Evolutionary conservation across 2,113 vertebrate species (phyloP).

Genomic region (Paramormyrops kingsleyae): DNA sequence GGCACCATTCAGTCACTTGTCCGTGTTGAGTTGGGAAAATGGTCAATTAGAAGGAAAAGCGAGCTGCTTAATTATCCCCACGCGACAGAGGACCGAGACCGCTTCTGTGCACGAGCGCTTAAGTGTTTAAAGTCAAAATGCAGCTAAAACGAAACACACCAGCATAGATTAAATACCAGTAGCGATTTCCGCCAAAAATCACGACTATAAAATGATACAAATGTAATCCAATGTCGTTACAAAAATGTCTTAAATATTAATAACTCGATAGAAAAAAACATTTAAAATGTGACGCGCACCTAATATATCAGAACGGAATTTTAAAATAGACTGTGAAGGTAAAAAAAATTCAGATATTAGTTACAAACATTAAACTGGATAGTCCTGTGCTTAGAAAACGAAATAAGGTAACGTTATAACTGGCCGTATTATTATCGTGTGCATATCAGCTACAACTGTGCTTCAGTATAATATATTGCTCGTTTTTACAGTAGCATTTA

Average conservation of each 20-base stretch:
- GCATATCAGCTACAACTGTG: slow-evolving; percentile 4
- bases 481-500: slow-evolving; percentile 10
- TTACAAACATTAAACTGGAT: background rate
- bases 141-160: background rate
- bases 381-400: slow-evolving; percentile 1
- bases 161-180: background rate
- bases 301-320: background rate
- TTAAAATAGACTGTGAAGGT: background rate
- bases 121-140: background rate
- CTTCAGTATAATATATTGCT: slow-evolving; percentile 12
- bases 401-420: background rate
- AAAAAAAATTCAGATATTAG: background rate
- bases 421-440: background rate
- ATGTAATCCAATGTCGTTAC: background rate
- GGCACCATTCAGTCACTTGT: slow-evolving; percentile 29
- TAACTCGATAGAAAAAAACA: background rate
- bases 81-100: background rate
- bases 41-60: slow-evolving; percentile 9
- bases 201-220: background rate
- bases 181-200: background rate
- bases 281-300: background rate
- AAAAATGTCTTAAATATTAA: background rate
- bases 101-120: background rate
- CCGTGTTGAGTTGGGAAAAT: slow-evolving; percentile 40
- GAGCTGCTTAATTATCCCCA: background rate